phyloP scores from a whole-genome alignment of 2,888 invertebrate species.

The Erannis defoliaria region DNA sequence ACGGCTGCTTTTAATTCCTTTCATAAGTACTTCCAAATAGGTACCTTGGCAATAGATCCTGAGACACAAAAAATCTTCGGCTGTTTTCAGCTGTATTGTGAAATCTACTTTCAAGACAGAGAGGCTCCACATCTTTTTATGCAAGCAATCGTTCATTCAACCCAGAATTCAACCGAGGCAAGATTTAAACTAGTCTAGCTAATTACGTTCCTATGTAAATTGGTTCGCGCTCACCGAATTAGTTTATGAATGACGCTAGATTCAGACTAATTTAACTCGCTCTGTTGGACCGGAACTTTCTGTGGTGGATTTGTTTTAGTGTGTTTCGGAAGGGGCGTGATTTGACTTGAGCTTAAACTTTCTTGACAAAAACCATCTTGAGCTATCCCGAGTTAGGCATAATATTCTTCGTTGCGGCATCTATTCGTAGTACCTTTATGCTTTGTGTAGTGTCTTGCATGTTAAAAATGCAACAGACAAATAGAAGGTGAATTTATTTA shows the following conservation, averaged over 20 bases:
- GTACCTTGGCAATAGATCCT: no score
- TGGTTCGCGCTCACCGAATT: slow-evolving; percentile 43
- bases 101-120: slow-evolving; percentile 22
- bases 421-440: no score
- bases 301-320: slow-evolving; percentile 17
- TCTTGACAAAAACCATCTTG: not conserved
- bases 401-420: no score
- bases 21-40: no score
- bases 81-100: no score
- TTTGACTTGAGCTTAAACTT: not conserved
- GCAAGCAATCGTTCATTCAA: slow-evolving; percentile 54
- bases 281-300: slow-evolving; percentile 30
- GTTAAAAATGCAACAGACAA: no score
- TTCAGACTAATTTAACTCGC: slow-evolving; percentile 35
- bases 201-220: slow-evolving; percentile 58
- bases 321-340: slow-evolving; percentile 5
- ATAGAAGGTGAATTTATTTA: no score
- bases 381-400: not conserved
- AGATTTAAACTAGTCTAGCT: slow-evolving; percentile 45
- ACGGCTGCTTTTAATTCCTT: no score
- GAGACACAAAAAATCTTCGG: no score
- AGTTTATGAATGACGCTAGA: slow-evolving; percentile 42
- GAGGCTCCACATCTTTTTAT: slow-evolving; percentile 49
- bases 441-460: no score
- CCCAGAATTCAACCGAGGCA: slow-evolving; percentile 40